A percentile compares a stretch with the other conserved stretches of the same genome.
These are phyloP conservation scores for Drosophila watanabei DNA, from an alignment of 1,140 invertebrate species.

Conservation along the genomic window DNA sequence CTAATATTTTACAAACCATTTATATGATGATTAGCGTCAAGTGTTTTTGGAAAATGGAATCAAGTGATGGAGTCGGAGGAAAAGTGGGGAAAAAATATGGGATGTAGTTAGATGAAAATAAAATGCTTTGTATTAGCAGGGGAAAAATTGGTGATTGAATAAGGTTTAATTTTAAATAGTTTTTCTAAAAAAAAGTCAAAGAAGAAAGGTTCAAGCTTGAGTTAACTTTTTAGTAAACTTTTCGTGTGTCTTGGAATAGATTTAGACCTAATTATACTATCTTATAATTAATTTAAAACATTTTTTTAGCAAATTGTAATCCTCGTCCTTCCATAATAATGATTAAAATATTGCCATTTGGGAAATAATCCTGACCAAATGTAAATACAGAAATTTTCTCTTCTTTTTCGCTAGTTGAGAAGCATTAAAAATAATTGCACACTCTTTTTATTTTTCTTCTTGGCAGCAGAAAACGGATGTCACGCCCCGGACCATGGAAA, in stretches of 20 bases:
- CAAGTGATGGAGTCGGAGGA: neutral
- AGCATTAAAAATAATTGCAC: constrained; percentile 68
- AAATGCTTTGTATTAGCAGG: neutral
- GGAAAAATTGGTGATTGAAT: neutral
- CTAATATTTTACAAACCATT: constrained; percentile 85
- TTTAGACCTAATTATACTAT: neutral
- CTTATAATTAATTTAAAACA: neutral
- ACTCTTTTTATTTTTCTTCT: constrained; percentile 28
- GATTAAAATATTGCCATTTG: neutral
- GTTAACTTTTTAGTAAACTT: too few relatives aligned
- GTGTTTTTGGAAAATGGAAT: constrained; percentile 44
- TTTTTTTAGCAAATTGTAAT: neutral
- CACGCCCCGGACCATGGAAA: constrained; percentile 70
- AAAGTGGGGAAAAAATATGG: neutral
- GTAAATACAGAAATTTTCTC: constrained; percentile 23
- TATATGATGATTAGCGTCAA: constrained; percentile 81
- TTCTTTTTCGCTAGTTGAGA: constrained; percentile 12
- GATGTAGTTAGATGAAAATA: neutral
- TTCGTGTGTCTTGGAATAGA: too few relatives aligned
- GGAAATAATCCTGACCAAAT: constrained; percentile 2
- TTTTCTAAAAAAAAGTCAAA: neutral
- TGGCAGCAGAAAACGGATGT: constrained; percentile 56
- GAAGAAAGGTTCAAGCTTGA: neutral
- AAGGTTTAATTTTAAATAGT: neutral
- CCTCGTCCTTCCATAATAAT: neutral